Base-by-base conservation (phyloP, 2,888 invertebrate species). In the Dynastes tityus region DNA sequence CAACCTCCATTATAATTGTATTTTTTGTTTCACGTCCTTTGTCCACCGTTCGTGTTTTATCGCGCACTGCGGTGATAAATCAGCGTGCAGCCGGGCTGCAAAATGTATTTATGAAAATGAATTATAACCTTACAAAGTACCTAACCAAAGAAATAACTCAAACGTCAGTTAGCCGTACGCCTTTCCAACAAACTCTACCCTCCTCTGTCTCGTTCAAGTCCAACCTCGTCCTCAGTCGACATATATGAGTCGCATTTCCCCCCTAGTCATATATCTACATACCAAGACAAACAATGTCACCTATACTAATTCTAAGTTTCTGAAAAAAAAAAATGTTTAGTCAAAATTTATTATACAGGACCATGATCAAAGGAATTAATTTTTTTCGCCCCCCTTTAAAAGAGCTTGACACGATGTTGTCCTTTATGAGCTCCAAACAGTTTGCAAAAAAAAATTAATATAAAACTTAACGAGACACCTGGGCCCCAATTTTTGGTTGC, bases 41-140 rank as follows among this genome's bases (percentile, higher is more conserved):
- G 73, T 73, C 73, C 73, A 73, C 73, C 22, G 58, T 73, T 73
- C 73, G 58, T 58, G 45, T 73, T 40, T 73, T 73, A 73, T 73
- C 73, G 58, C 58, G 40, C 73, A 37, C 37, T 8, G 73, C 22
- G 55, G 73, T 40, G 58, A 73, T 73, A 73, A 73, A 73, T 61
- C 58, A 73, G 73, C 58, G 40, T 58, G 58, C 73, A 73, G 58
- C 16, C 73, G 58, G 58, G 58, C 58, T 73, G 73, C 58, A 58
- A 73, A 73, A 73, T 73, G 73, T 73, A 73, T 73, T 73, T 73
- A 73, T 73, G 73, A 73, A 73, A 73, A 73, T 73, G 73, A 73
- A 73, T 73, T 73, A 73, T 73, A 58, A 58, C 73, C 73, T 73
- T 58, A 58, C 73, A 73, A 73, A 73, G 73, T 73, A 73, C 73